Percentiles rank a stretch among this genome's conserved stretches.
Conservation (phyloP, 2,113 vertebrate species). For the Sphaerodactylus townsendi region DNA sequence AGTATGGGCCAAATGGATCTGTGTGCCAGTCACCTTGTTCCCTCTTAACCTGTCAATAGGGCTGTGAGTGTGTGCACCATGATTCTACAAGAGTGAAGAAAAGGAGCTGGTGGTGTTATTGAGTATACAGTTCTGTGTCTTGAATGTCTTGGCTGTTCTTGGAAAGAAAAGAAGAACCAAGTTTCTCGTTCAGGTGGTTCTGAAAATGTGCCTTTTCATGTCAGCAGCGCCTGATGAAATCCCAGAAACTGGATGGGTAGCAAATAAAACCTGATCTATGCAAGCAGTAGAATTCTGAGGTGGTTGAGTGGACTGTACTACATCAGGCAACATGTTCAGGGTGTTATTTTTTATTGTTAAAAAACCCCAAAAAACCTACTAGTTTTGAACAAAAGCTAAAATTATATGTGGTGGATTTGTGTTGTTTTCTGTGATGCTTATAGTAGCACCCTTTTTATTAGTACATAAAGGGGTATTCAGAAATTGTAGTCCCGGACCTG, state of each 20-base stretch:
- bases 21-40: no score
- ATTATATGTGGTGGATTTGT: no score
- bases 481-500: background rate
- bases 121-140: background rate
- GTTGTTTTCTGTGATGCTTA: no score
- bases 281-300: background rate
- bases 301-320: no score
- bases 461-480: background rate
- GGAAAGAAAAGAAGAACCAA: background rate
- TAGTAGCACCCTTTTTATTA: background rate
- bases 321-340: no score
- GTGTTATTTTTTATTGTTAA: no score
- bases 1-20: conserved; percentile 71
- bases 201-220: background rate
- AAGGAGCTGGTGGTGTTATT: background rate
- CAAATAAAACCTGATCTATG: background rate
- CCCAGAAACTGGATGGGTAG: no score
- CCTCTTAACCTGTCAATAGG: background rate
- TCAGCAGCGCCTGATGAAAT: background rate
- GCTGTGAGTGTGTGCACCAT: background rate
- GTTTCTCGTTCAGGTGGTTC: background rate
- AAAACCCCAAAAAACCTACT: no score
- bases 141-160: background rate
- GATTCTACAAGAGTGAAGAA: background rate
- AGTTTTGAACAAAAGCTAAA: no score